phyloP scores from a whole-genome alignment of 2,113 vertebrate genomes.

The Cairina moschata region DNA sequence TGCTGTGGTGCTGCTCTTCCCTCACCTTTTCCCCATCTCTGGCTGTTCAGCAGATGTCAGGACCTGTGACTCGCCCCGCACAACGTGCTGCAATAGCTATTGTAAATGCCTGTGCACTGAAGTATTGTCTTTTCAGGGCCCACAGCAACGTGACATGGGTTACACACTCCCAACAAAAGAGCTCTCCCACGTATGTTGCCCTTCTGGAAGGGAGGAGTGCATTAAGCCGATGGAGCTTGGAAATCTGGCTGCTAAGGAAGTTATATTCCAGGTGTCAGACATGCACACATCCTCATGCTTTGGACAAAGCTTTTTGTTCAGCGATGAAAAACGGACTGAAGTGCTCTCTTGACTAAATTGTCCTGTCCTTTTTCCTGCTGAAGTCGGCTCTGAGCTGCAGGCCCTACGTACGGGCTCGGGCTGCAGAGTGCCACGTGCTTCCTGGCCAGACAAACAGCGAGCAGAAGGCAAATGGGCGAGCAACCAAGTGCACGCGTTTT shows the following conservation, averaged over 20 bases:
- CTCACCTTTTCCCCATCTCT: not conserved
- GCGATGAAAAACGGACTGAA: not conserved
- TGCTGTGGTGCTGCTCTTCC: not conserved
- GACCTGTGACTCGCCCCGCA: not conserved
- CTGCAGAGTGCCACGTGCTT: not conserved
- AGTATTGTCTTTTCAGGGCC: not conserved
- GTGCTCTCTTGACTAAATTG: not conserved
- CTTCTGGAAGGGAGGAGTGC: not conserved
- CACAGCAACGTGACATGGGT: not conserved
- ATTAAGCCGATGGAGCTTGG: not conserved
- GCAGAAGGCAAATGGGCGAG: conserved; percentile 23
- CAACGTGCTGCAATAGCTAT: not conserved
- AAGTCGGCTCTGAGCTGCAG: not conserved
- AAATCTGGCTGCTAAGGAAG: not conserved
- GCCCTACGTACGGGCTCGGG: not conserved
- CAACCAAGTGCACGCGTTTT: not conserved
- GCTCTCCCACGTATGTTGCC: not conserved
- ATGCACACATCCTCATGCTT: not conserved
- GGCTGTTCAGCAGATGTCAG: not conserved
- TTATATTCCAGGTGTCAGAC: not conserved
- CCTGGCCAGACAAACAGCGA: not conserved
- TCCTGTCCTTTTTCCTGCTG: not conserved
- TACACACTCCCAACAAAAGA: not conserved
- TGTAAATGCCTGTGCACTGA: not conserved
- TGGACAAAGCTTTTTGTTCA: not conserved